These are phyloP conservation scores for Coronaproctus castanopsis DNA, from an alignment of 2,888 invertebrate genomes.

Conservation along the genomic window DNA sequence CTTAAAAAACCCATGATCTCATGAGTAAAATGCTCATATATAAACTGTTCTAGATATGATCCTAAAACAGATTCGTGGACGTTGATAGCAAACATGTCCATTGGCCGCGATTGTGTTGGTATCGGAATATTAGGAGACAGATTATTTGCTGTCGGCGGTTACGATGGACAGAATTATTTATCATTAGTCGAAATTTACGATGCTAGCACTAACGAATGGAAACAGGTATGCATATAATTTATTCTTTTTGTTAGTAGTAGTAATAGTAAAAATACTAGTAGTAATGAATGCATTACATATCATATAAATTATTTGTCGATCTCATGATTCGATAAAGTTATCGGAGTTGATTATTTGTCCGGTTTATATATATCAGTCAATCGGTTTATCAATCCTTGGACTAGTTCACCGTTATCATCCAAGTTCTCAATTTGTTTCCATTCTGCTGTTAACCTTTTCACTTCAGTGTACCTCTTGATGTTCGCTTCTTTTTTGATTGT, in stretches of 20 bases:
- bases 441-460: too few relatives aligned
- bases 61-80: constrained; percentile 68
- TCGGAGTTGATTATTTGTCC: too few relatives aligned
- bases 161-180: constrained; percentile 73
- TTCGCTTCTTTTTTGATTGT: too few relatives aligned
- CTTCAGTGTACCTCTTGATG: too few relatives aligned
- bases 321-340: too few relatives aligned
- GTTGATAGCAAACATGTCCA: constrained; percentile 57
- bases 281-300: background rate
- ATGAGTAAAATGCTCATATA: too few relatives aligned
- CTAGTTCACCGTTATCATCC: too few relatives aligned
- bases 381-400: too few relatives aligned
- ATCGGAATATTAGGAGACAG: constrained; percentile 66
- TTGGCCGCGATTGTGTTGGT: constrained; percentile 73
- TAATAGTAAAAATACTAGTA: background rate
- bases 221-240: constrained; percentile 27
- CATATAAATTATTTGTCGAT: too few relatives aligned
- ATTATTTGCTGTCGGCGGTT: constrained; percentile 69
- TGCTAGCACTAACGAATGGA: constrained; percentile 59
- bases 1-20: too few relatives aligned
- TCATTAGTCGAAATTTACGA: constrained; percentile 78
- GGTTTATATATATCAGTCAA: too few relatives aligned
- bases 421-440: too few relatives aligned
- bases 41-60: constrained; percentile 36
- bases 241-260: constrained; percentile 4